A percentile compares a stretch with the other conserved stretches of the same genome.
Evolutionary conservation across 37 sponge, comb jelly and placozoan genomes (phyloP).

Genomic region (Cliona cf. orientalis): DNA sequence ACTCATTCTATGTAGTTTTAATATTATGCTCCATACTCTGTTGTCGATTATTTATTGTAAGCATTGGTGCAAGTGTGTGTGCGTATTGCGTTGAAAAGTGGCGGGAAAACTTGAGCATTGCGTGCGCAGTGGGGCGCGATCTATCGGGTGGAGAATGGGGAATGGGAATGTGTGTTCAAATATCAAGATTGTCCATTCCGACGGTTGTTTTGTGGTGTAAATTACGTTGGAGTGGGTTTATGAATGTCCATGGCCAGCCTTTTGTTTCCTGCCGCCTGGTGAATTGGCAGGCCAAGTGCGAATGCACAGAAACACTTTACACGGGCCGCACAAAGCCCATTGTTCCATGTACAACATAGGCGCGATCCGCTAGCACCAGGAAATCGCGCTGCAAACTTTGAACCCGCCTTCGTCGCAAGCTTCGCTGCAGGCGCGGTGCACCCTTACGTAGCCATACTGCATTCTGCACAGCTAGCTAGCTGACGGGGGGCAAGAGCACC

Average conservation of each 20-base stretch:
- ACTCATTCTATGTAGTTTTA: too few species aligned
- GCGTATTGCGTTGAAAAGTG: too few species aligned
- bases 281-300: conserved; percentile 27
- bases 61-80: too few species aligned
- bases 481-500: conserved; percentile 15
- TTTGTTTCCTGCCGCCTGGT: conserved; percentile 21
- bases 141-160: not conserved
- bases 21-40: too few species aligned
- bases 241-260: conserved; percentile 17
- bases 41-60: too few species aligned
- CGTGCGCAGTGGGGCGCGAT: too few species aligned
- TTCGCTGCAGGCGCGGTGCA: too few species aligned
- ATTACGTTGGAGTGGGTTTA: not conserved
- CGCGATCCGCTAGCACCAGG: conserved; percentile 29
- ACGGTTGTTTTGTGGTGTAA: not conserved
- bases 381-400: not conserved
- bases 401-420: not conserved
- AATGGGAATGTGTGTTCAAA: too few species aligned
- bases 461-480: not conserved
- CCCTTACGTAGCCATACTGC: conserved; percentile 10
- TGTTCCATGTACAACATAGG: conserved; percentile 4
- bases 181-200: too few species aligned
- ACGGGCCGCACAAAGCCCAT: conserved; percentile 40
- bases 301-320: not conserved
- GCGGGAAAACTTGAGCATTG: too few species aligned